Conservation (phyloP, 2,113 vertebrate species). For the Corythaeola cristata region DNA sequence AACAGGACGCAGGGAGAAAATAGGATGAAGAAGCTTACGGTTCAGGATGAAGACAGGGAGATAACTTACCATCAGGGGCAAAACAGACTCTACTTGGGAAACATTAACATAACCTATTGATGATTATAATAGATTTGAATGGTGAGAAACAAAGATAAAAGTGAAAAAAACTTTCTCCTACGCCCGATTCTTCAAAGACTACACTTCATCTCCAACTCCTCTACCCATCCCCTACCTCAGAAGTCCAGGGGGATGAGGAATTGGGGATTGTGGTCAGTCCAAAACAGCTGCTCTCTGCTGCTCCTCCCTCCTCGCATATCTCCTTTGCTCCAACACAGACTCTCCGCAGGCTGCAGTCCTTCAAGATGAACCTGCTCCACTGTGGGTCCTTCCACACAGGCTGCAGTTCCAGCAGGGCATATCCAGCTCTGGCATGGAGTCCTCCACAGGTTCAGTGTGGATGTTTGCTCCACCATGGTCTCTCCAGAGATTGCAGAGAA, state of each 20-base stretch:
- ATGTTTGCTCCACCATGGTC: neutral
- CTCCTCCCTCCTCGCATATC: neutral
- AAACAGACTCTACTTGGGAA: neutral
- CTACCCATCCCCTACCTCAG: neutral
- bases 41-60: neutral
- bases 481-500: neutral
- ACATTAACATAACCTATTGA: neutral
- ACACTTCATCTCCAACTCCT: neutral
- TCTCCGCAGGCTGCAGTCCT: neutral
- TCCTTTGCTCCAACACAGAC: neutral
- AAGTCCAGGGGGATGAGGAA: neutral
- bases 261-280: fast-evolving
- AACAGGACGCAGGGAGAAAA: neutral
- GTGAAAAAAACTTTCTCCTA: neutral
- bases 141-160: neutral
- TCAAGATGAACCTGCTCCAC: neutral
- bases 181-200: neutral
- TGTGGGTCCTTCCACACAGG: neutral
- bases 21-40: neutral
- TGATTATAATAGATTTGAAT: neutral
- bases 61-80: neutral
- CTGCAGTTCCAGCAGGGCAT: neutral
- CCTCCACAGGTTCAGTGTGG: too few relatives aligned
- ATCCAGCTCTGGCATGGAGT: neutral
- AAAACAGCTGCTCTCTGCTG: neutral